A percentile compares a stretch with the other conserved stretches of the same genome.
These are phyloP conservation scores for Drosophila suboccidentalis DNA, from an alignment of 2,888 invertebrate species.

Conservation along the genomic window DNA sequence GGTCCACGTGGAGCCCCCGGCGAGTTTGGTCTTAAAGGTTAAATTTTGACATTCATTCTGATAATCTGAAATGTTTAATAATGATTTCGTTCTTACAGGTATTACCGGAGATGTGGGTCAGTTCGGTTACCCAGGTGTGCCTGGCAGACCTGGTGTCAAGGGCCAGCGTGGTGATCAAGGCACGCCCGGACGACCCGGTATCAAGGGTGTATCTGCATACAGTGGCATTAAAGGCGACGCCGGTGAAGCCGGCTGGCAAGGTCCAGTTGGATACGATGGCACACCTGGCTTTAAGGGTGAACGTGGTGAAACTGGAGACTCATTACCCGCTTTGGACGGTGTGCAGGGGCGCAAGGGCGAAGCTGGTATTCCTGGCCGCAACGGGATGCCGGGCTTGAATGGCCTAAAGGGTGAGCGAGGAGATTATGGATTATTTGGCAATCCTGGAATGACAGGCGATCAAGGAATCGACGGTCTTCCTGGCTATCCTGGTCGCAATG, in stretches of 20 bases:
- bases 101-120: slow-evolving; percentile 77
- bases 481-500: slow-evolving; percentile 84
- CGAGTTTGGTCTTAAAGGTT: slow-evolving; percentile 82
- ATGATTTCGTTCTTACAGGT: slow-evolving; percentile 47
- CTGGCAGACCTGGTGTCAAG: slow-evolving; percentile 79
- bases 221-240: slow-evolving; percentile 88
- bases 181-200: slow-evolving; percentile 67
- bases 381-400: slow-evolving; percentile 86
- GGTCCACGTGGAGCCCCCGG: slow-evolving; percentile 85
- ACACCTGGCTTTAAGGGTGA: slow-evolving; percentile 86
- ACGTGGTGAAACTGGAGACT: slow-evolving; percentile 88
- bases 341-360: slow-evolving; percentile 87
- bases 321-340: slow-evolving; percentile 87
- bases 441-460: slow-evolving; percentile 86
- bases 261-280: slow-evolving; percentile 84
- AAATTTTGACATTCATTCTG: not conserved
- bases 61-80: not conserved
- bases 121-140: slow-evolving; percentile 74
- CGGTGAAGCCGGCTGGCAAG: slow-evolving; percentile 86
- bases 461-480: slow-evolving; percentile 85
- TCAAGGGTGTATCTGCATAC: slow-evolving; percentile 88
- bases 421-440: slow-evolving; percentile 87
- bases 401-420: slow-evolving; percentile 86
- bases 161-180: slow-evolving; percentile 80
- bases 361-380: slow-evolving; percentile 88